Conservation (phyloP, 2,888 invertebrate species). For the Campopleginae sp. region DNA sequence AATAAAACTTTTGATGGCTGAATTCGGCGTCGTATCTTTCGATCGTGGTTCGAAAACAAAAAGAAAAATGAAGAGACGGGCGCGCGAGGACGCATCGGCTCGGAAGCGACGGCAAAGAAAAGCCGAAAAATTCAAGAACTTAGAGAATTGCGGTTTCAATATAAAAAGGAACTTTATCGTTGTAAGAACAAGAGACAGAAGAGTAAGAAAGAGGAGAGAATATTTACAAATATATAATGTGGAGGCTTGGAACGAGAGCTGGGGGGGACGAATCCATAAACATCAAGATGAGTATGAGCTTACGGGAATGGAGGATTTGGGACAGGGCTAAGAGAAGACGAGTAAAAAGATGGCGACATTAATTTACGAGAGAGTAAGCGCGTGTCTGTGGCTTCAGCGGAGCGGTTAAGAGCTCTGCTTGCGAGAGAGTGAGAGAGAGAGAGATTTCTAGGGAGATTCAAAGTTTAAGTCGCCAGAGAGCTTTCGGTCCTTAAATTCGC, state of each 20-base stretch:
- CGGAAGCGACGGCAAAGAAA: neutral
- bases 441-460: slow-evolving; percentile 41
- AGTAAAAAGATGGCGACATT: slow-evolving; percentile 44
- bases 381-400: slow-evolving; percentile 17
- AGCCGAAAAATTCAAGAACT: neutral
- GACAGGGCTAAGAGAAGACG: neutral
- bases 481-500: slow-evolving; percentile 31
- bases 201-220: slow-evolving; percentile 16
- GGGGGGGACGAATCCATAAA: slow-evolving; percentile 15
- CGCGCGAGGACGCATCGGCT: neutral
- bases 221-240: slow-evolving; percentile 42
- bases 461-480: slow-evolving; percentile 48
- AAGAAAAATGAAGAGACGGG: neutral
- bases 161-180: neutral
- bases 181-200: neutral
- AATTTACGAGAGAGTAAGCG: slow-evolving; percentile 51
- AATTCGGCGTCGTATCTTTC: neutral
- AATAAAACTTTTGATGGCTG: neutral
- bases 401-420: neutral
- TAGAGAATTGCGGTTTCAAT: neutral
- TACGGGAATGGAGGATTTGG: neutral
- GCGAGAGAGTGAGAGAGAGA: neutral
- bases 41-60: neutral
- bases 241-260: slow-evolving; percentile 18
- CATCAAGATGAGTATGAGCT: slow-evolving; percentile 23